These are phyloP conservation scores for Dendrolimus punctatus DNA, from an alignment of 1,140 invertebrate species.

Conservation along the genomic window DNA sequence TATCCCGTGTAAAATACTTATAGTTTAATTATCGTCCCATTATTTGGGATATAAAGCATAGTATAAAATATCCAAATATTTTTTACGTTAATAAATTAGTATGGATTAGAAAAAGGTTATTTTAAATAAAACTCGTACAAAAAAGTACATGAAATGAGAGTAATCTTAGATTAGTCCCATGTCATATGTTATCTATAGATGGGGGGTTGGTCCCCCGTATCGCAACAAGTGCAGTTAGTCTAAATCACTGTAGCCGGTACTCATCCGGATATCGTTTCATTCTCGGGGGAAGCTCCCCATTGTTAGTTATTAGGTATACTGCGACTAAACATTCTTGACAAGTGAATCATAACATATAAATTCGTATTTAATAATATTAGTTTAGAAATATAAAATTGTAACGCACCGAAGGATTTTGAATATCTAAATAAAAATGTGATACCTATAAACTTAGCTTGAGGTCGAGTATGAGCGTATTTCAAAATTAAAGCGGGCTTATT, in stretches of 20 bases:
- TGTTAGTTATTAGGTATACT: slow-evolving; percentile 32
- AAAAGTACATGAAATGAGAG: slow-evolving; percentile 30
- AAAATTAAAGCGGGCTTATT: neutral
- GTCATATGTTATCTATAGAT: slow-evolving; percentile 39
- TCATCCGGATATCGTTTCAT: slow-evolving; percentile 36
- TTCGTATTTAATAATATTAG: neutral
- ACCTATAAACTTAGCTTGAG: too few species aligned
- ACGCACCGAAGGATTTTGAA: too few species aligned
- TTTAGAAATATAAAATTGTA: too few species aligned
- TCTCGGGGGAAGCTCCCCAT: slow-evolving; percentile 54
- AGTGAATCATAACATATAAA: slow-evolving; percentile 3
- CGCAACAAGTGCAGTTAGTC: slow-evolving; percentile 62
- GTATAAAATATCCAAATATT: too few species aligned
- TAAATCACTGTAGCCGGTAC: slow-evolving; percentile 52
- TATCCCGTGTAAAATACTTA: too few species aligned
- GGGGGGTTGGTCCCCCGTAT: slow-evolving; percentile 21
- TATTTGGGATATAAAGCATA: too few species aligned
- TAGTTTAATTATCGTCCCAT: too few species aligned
- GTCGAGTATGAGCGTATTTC: too few species aligned
- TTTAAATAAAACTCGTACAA: slow-evolving; percentile 1
- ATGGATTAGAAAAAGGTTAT: too few species aligned
- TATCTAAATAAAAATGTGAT: too few species aligned
- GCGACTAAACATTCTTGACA: slow-evolving; percentile 34
- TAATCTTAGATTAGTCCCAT: slow-evolving; percentile 48
- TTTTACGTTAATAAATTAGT: too few species aligned